Evolutionary conservation across 2,888 invertebrate species (phyloP).

Genomic region (Hofmannophila pseudospretella): DNA sequence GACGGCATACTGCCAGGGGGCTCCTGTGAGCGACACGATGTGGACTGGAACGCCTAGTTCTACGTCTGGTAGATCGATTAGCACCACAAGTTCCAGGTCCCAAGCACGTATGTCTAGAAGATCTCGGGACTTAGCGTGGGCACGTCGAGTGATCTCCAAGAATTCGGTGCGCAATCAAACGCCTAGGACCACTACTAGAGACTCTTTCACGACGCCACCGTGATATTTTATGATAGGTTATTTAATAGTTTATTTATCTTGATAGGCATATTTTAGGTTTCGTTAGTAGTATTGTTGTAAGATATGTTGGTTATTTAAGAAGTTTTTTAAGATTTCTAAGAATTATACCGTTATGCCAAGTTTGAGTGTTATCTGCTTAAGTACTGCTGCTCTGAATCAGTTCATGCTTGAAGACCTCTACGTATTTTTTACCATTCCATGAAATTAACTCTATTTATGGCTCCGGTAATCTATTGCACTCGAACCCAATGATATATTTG

Average conservation of each 20-base stretch:
- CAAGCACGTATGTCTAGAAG: constrained; percentile 30
- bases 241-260: constrained; percentile 28
- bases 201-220: constrained; percentile 41
- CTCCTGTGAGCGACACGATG: constrained; percentile 33
- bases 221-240: constrained; percentile 34
- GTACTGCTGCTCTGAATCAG: too few relatives aligned
- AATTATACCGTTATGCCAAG: constrained; percentile 19
- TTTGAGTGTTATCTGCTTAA: too few relatives aligned
- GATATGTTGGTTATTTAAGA: constrained; percentile 50
- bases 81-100: constrained; percentile 43
- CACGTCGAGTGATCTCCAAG: constrained; percentile 43
- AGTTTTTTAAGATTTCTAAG: constrained; percentile 45
- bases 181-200: constrained; percentile 8
- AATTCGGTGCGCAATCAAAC: constrained; percentile 17
- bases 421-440: too few relatives aligned
- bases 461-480: too few relatives aligned
- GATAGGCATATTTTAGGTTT: constrained; percentile 36
- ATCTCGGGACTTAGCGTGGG: constrained; percentile 52
- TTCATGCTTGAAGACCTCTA: too few relatives aligned
- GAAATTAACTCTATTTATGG: too few relatives aligned
- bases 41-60: constrained; percentile 38
- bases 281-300: constrained; percentile 35
- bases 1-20: constrained; percentile 28
- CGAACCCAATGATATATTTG: too few relatives aligned
- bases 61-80: constrained; percentile 32